Evolutionary conservation across 64 coral and sea anemone species (phyloP).

Genomic region (Montipora cactus): DNA sequence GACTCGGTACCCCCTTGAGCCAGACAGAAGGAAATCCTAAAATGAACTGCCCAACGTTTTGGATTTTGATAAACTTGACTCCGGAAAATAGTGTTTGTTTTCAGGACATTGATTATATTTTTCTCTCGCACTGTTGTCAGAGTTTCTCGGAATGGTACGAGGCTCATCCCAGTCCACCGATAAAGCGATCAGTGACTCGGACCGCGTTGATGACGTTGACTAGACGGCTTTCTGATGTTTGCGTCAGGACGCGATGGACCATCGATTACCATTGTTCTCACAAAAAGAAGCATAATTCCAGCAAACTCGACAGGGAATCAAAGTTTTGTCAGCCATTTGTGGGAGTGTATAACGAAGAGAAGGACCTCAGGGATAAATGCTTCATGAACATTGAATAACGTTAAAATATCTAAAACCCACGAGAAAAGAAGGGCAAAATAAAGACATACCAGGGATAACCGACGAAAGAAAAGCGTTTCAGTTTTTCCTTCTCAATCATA

Average conservation of each 20-base stretch:
- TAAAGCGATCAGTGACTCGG: neutral
- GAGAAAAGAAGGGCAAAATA: no score
- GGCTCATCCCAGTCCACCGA: neutral
- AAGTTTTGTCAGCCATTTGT: neutral
- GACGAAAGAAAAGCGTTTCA: no score
- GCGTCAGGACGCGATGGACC: neutral
- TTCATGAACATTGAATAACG: neutral
- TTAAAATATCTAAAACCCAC: neutral
- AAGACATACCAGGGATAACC: no score
- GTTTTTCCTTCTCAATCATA: no score
- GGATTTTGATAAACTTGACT: neutral
- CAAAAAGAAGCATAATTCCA: neutral
- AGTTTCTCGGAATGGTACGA: slow-evolving; percentile 33
- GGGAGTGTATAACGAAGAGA: neutral
- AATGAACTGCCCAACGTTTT: neutral
- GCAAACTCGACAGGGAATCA: neutral
- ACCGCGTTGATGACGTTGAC: slow-evolving; percentile 41
- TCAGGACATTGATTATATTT: neutral
- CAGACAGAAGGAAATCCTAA: no score
- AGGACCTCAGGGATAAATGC: neutral
- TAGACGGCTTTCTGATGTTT: neutral
- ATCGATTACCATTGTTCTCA: neutral
- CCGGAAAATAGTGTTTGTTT: neutral
- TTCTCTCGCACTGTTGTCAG: neutral
- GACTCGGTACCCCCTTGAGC: no score